phyloP scores from a whole-genome alignment of 1,140 invertebrate genomes.

The Drosophila willistoni region DNA sequence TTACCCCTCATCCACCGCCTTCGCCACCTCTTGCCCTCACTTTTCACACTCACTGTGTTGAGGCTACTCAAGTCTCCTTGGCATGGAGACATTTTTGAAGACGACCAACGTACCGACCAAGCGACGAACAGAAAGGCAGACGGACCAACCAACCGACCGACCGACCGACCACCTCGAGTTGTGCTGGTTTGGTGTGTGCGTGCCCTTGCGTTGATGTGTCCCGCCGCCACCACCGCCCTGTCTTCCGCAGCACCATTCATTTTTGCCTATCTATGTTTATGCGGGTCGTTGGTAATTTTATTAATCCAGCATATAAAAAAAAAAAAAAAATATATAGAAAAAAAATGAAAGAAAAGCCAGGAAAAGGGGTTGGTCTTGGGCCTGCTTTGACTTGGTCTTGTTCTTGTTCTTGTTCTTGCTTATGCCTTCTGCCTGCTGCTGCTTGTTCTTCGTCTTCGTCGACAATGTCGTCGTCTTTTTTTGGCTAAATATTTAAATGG shows the following conservation, averaged over 20 bases:
- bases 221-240: neutral
- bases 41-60: conserved; percentile 9
- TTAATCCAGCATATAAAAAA: conserved; percentile 57
- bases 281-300: conserved; percentile 75
- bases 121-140: conserved; percentile 2
- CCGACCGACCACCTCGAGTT: conserved; percentile 46
- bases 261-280: conserved; percentile 60
- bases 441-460: neutral
- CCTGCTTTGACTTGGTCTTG: conserved; percentile 20
- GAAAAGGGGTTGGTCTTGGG: conserved; percentile 51
- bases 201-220: conserved; percentile 74
- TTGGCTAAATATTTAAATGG: conserved; percentile 77
- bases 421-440: neutral
- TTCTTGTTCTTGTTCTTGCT: neutral
- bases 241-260: neutral
- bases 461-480: neutral
- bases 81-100: conserved; percentile 59
- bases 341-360: conserved; percentile 18
- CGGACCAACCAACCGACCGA: conserved; percentile 33
- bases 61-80: conserved; percentile 74
- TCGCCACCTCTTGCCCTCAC: neutral
- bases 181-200: conserved; percentile 46
- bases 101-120: conserved; percentile 29
- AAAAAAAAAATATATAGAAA: conserved; percentile 11
- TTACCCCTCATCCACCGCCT: neutral